phyloP scores from a whole-genome alignment of 2,113 vertebrate species.

The Psammodynastes pulverulentus region DNA sequence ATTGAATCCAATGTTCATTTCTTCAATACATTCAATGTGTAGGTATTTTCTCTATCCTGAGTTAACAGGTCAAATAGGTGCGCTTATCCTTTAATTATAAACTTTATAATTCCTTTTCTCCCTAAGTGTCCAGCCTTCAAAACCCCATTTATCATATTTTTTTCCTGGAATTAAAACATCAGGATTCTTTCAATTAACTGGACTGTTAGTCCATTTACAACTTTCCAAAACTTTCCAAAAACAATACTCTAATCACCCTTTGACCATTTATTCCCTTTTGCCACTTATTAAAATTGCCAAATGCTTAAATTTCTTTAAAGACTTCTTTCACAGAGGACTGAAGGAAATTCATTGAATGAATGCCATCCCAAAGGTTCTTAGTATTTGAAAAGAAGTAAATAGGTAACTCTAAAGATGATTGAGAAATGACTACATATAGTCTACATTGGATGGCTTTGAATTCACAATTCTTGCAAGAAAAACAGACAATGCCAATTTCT shows the following conservation, averaged over 20 bases:
- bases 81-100: background rate
- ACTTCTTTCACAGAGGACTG: background rate
- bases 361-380: background rate
- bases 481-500: constrained; percentile 30
- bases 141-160: background rate
- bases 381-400: background rate
- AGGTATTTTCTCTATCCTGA: background rate
- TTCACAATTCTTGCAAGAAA: background rate
- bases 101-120: background rate
- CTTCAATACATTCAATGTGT: background rate
- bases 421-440: background rate
- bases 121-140: background rate
- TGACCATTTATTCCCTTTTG: background rate
- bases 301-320: background rate
- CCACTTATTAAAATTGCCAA: background rate
- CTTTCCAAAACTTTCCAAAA: background rate
- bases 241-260: background rate
- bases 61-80: background rate
- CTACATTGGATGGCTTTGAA: constrained; percentile 1
- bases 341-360: background rate
- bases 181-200: background rate
- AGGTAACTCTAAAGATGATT: background rate
- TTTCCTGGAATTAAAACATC: background rate
- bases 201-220: background rate
- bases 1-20: background rate